A percentile compares a stretch with the other conserved stretches of the same genome.
These are phyloP conservation scores for Aphis craccivora DNA, from an alignment of 1,140 invertebrate genomes.

Conservation along the genomic window DNA sequence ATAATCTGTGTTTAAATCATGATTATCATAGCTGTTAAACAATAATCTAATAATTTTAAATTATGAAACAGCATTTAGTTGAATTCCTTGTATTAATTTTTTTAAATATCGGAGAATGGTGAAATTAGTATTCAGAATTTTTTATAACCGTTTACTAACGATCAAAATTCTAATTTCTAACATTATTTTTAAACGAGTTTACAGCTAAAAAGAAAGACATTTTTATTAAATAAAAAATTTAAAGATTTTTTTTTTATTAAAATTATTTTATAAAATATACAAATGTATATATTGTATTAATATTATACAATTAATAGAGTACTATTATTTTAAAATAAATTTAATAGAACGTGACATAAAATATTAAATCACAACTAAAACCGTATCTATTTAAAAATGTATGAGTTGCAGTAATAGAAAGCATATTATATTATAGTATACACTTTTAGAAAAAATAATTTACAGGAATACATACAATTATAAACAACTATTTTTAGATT, in stretches of 20 bases:
- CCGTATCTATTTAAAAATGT: background rate
- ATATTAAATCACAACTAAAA: background rate
- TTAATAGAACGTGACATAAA: background rate
- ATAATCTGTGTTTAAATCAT: background rate
- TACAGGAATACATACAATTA: constrained; percentile 1
- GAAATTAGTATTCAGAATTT: no score
- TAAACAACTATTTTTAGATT: constrained; percentile 10
- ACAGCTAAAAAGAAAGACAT: background rate
- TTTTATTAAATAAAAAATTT: background rate
- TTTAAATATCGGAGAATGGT: no score
- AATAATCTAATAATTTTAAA: background rate
- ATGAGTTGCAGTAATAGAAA: background rate
- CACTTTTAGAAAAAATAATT: background rate
- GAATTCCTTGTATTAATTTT: no score
- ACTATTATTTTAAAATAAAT: background rate
- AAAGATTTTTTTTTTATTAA: background rate
- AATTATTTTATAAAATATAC: background rate
- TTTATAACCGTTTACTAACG: no score
- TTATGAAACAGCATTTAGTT: background rate
- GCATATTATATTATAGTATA: background rate
- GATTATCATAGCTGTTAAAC: background rate
- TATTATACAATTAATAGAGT: background rate
- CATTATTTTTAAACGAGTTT: background rate
- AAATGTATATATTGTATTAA: background rate
- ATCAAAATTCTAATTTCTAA: background rate